Evolutionary conservation across 2,113 vertebrate genomes (phyloP).

Genomic region (Progne subis): DNA sequence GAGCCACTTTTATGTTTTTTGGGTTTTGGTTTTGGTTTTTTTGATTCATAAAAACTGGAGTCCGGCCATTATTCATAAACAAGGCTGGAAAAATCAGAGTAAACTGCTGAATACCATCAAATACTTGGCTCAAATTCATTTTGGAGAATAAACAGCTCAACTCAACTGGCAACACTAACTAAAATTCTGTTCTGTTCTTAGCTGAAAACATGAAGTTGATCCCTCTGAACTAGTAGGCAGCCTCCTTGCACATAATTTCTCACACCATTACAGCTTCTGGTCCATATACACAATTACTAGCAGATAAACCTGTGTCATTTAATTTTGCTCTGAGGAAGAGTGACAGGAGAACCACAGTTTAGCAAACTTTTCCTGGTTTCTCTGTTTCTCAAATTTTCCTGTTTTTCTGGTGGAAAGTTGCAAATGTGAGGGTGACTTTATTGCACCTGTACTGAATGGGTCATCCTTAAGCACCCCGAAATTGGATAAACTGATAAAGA

Average conservation of each 20-base stretch:
- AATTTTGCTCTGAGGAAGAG: background rate
- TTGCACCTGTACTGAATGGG: background rate
- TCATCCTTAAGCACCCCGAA: background rate
- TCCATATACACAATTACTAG: background rate
- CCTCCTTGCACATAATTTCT: background rate
- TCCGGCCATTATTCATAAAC: constrained; percentile 6
- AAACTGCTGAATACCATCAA: background rate
- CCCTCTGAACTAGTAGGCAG: background rate
- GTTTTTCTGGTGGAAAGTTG: background rate
- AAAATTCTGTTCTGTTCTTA: background rate
- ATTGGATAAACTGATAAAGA: background rate
- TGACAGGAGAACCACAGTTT: background rate
- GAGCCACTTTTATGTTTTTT: background rate
- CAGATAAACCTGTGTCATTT: background rate
- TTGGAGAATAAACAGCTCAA: background rate
- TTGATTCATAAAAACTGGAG: constrained; percentile 44
- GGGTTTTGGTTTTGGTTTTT: background rate
- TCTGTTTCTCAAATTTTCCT: background rate
- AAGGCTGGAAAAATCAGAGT: background rate
- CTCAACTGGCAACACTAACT: background rate
- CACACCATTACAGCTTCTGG: background rate
- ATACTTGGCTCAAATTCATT: background rate
- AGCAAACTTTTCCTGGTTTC: background rate
- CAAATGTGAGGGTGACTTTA: background rate
- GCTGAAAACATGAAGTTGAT: background rate